Evolutionary conservation across 1,140 invertebrate genomes (phyloP), one percentile per base, ranked within the genome.

Genomic region (Anadara kagoshimensis): DNA sequence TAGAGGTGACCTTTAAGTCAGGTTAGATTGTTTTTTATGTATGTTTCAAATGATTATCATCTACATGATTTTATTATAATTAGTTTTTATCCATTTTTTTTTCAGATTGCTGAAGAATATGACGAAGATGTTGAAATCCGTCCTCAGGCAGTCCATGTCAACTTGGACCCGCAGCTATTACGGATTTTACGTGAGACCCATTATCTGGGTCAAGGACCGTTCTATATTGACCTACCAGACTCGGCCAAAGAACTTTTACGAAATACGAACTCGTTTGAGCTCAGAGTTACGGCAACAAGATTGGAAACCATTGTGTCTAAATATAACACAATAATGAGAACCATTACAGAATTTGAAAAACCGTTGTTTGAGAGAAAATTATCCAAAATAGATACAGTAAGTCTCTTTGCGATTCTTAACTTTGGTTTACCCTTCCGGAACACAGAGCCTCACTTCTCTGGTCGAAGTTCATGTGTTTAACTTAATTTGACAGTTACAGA

Each of bases 281-380:
- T 89, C 47, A 79, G 82, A 36, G 83, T 85, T n/a, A 84, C 84
- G 24, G 83, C 85, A 0, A 87, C 86, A 4, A 69, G 88, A 41
- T 78, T 89, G 56, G 86, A 88, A 68, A 87, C 86, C 7, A 87
- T 89, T 47, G 86, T 87, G 22, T 86, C 85, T 58, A 89, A 88
- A 69, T 89, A 89, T 71, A 89, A 89, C 73, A 80, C 83, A n/a
- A 86, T 89, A 58, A 88, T 89, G 85, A 83, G 83, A 47, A 86
- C 83, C 12, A 83, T 89, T 47, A 86, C 83, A 53, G 78, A 80
- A 22, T 87, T 87, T 81, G 88, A 89, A 76, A 79, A 78, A 54
- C 85, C 87, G 26, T 71, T 89, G 70, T 88, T 89, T 83, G 87
- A 89, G 57, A 76, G 85, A 45, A 87, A 86, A 64, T 79, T 89